phyloP scores from a whole-genome alignment of 2,888 invertebrate species.

The Rhaphigaster nebulosa region DNA sequence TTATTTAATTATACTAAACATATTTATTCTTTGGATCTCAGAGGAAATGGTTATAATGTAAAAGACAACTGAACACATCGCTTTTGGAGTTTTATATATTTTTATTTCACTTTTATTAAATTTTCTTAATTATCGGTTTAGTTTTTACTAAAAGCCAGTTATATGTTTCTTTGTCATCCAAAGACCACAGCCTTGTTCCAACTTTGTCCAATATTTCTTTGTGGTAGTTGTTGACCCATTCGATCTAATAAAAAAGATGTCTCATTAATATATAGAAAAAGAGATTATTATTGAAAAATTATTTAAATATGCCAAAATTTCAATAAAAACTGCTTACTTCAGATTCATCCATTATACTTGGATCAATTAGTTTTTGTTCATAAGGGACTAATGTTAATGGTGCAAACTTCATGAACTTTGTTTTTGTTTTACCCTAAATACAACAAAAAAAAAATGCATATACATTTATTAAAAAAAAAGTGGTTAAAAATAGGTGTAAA shows the following conservation, averaged over 20 bases:
- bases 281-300: not conserved
- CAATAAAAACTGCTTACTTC: constrained; percentile 74
- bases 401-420: constrained; percentile 83
- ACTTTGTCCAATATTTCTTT: constrained; percentile 78
- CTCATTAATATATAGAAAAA: not conserved
- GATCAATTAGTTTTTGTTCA: constrained; percentile 82
- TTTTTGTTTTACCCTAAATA: constrained; percentile 26
- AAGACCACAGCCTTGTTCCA: constrained; percentile 68
- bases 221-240: constrained; percentile 86
- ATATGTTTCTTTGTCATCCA: constrained; percentile 63
- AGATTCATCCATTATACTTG: constrained; percentile 77
- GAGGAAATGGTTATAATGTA: not conserved
- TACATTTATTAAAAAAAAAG: not conserved
- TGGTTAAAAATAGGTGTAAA: not conserved
- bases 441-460: not conserved
- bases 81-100: not conserved
- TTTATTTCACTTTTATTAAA: not conserved
- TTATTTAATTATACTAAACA: too few relatives aligned
- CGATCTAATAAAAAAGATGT: constrained; percentile 71
- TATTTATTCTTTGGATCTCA: too few relatives aligned
- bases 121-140: constrained; percentile 58
- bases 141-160: constrained; percentile 65
- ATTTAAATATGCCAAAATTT: not conserved
- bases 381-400: constrained; percentile 89
- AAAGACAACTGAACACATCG: not conserved